phyloP scores from a whole-genome alignment of 2,888 invertebrate genomes.

The Nomada ferruginata region DNA sequence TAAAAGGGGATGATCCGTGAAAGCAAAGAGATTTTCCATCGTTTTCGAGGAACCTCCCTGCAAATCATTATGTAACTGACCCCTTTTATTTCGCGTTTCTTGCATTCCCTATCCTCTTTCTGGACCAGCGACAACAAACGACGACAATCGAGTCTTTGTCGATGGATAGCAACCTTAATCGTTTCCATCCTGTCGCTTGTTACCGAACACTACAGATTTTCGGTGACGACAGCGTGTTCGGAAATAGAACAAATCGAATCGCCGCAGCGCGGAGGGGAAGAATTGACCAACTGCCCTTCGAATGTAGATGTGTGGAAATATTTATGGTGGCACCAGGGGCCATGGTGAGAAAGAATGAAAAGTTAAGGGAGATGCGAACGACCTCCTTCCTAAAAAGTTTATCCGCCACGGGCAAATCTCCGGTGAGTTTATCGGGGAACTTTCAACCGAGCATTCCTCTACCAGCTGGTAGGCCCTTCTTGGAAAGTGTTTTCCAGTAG shows the following conservation, averaged over 20 bases:
- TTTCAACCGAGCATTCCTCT: conserved; percentile 49
- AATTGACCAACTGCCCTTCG: background rate
- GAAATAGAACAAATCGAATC: background rate
- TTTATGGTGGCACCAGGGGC: conserved; percentile 17
- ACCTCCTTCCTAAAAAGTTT: conserved; percentile 68
- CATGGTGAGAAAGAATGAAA: conserved; percentile 26
- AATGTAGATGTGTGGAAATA: conserved; percentile 20
- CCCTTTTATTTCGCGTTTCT: conserved; percentile 18
- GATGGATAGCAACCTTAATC: conserved; percentile 52
- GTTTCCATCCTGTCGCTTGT: conserved; percentile 51
- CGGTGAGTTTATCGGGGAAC: conserved; percentile 56
- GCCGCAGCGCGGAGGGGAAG: background rate
- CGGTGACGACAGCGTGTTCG: background rate
- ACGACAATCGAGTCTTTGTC: conserved; percentile 51
- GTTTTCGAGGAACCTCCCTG: conserved; percentile 9
- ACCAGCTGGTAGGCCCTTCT: conserved; percentile 45
- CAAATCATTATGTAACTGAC: conserved; percentile 24
- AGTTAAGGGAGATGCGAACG: conserved; percentile 61
- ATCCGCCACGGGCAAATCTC: conserved; percentile 63
- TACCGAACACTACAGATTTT: conserved; percentile 45
- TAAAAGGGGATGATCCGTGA: conserved; percentile 36
- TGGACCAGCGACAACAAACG: conserved; percentile 29
- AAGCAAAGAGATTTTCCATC: conserved; percentile 33
- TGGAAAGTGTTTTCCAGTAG: conserved; percentile 55
- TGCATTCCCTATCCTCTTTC: background rate